phyloP scores from a whole-genome alignment of 2,797 vertebrate genomes.

The Sphenodon punctatus region DNA sequence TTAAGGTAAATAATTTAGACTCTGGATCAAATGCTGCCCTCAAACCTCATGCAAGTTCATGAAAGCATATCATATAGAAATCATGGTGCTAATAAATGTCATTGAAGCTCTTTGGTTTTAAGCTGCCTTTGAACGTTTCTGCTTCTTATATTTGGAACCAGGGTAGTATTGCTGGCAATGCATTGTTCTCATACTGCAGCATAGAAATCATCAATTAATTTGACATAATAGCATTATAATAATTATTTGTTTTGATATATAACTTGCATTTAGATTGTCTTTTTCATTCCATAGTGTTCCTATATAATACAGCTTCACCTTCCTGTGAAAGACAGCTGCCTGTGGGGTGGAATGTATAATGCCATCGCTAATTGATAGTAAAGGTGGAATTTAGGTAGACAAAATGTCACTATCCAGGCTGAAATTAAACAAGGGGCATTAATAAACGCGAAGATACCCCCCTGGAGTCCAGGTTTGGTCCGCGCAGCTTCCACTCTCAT shows the following conservation, averaged over 20 bases:
- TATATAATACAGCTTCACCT: not conserved
- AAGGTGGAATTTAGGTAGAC: not conserved
- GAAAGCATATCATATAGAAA: not conserved
- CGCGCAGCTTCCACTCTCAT: no score
- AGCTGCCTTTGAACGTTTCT: not conserved
- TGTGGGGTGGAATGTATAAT: not conserved
- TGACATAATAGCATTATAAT: constrained; percentile 8
- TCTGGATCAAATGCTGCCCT: not conserved
- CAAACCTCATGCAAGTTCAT: not conserved
- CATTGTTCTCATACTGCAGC: not conserved
- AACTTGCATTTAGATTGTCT: not conserved
- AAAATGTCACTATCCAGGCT: not conserved
- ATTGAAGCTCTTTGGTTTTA: constrained; percentile 7
- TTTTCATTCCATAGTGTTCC: not conserved
- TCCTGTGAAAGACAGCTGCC: not conserved
- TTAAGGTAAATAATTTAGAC: not conserved
- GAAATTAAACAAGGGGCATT: not conserved
- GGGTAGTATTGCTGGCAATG: not conserved
- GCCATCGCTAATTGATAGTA: not conserved
- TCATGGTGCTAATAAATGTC: not conserved
- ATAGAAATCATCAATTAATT: not conserved
- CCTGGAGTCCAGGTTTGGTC: no score
- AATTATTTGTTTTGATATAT: no score
- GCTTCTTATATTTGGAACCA: not conserved
- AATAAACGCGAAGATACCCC: no score